These are phyloP conservation scores for Aporophyla lueneburgensis DNA, from an alignment of 2,888 invertebrate genomes.

Conservation along the genomic window DNA sequence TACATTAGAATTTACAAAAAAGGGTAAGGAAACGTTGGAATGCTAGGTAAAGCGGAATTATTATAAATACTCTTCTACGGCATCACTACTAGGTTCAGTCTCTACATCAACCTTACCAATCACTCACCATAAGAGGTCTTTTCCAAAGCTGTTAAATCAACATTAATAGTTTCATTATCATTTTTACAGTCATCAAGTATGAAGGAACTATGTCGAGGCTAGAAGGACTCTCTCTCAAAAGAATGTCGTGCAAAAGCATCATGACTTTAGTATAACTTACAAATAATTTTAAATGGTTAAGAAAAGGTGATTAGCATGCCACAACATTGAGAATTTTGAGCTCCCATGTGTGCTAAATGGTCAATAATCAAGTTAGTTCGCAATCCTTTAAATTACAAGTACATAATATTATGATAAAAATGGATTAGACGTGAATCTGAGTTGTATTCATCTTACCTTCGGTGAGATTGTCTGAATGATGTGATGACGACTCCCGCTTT, in stretches of 20 bases:
- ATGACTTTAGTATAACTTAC: slow-evolving; percentile 62
- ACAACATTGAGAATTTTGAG: slow-evolving; percentile 82
- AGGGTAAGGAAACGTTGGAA: slow-evolving; percentile 74
- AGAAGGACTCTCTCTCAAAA: slow-evolving; percentile 56
- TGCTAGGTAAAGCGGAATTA: slow-evolving; percentile 82
- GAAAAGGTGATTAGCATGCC: slow-evolving; percentile 78
- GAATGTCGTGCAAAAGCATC: slow-evolving; percentile 78
- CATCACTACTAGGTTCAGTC: slow-evolving; percentile 79
- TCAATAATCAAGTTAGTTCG: slow-evolving; percentile 61
- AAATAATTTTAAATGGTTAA: slow-evolving; percentile 61
- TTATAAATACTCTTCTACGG: slow-evolving; percentile 82
- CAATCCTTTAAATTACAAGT: slow-evolving; percentile 33
- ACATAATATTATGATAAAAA: slow-evolving; percentile 62
- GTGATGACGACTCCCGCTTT: slow-evolving; percentile 98
- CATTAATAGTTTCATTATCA: slow-evolving; percentile 77
- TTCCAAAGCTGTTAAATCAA: slow-evolving; percentile 90
- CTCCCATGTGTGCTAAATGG: slow-evolving; percentile 76
- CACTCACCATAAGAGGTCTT: slow-evolving; percentile 90
- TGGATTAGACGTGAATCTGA: slow-evolving; percentile 27
- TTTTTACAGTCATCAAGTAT: slow-evolving; percentile 57
- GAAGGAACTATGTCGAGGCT: slow-evolving; percentile 50
- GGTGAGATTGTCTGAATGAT: slow-evolving; percentile 96
- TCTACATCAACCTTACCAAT: slow-evolving; percentile 85
- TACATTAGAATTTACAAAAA: slow-evolving; percentile 70
- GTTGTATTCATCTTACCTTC: slow-evolving; percentile 91